Evolutionary conservation across 2,888 invertebrate genomes (phyloP), one percentile per base, ranked within the genome.

Genomic region (Pteria penguin): DNA sequence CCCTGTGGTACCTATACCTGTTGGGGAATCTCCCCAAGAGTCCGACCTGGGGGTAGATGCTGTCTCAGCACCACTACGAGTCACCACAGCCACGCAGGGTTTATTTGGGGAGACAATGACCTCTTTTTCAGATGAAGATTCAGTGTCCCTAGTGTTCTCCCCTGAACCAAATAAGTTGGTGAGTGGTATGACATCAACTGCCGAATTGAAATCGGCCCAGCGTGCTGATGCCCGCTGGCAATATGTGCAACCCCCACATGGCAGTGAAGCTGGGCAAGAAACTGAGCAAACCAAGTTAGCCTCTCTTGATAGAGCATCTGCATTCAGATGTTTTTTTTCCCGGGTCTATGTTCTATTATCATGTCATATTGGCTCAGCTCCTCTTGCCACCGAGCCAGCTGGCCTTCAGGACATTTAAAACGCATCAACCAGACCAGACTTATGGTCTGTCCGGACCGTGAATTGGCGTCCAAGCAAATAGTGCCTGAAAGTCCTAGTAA

Each of bases 331-430:
- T 29, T 69, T 32, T n/a, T n/a, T n/a, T 29, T 33, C 4, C 75
- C 80, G 4, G 61, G n/a, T 14, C 75, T 18, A 22, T 78, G 72
- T 33, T 24, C 29, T 1, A 81, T 60, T 4, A 24, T 22, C 76
- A 82, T 70, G 31, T 82, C 60, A 60, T 78, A 83, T 54, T 83
- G 82, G 8, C 60, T 54, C 2, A 84, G 36, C 36, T 82, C 82
- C 32, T 83, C 81, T 8, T 82, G 24, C 83, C 82, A 82, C 26
- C 82, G 52, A 0, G 82, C 82, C 2, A 82, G 31, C 31, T 82
- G 80, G 11, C 80, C 80, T n/a, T 78, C 58, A 5, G 72, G 76
- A 29, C 80, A 55, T 22, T 76, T 79, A 57, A 82, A 83, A 3
- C 74, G 55, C 45, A 78, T 57, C 18, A 80, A 33, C 81, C 78